phyloP scores from a whole-genome alignment of 2,797 vertebrate species.

The Ispidina lecontei region DNA sequence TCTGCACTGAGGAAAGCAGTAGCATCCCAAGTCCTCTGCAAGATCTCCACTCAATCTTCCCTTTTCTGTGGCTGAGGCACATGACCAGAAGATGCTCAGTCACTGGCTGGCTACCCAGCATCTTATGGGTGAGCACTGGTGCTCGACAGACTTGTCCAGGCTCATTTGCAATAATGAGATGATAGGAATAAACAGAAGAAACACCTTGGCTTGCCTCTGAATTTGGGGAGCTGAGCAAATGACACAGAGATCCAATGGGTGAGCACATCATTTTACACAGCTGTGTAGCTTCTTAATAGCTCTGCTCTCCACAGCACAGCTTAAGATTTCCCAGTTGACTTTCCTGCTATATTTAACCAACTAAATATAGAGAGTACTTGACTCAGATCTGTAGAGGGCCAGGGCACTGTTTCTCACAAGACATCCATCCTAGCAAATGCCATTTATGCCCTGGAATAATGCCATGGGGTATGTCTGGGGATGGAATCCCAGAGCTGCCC shows the following conservation, averaged over 20 bases:
- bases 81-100: background rate
- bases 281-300: slow-evolving; percentile 7
- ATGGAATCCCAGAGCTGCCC: background rate
- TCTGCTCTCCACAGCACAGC: background rate
- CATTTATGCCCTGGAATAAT: slow-evolving; percentile 12
- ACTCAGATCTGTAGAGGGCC: slow-evolving; percentile 42
- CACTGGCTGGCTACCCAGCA: background rate
- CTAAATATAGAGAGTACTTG: slow-evolving; percentile 53
- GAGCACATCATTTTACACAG: background rate
- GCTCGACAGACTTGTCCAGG: background rate
- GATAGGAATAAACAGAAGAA: background rate
- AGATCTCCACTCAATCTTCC: background rate
- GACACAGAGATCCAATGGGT: background rate
- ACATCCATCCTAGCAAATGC: background rate
- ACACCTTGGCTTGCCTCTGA: background rate
- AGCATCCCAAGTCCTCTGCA: background rate
- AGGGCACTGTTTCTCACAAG: slow-evolving; percentile 28
- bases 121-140: background rate
- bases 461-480: background rate
- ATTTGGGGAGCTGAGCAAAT: background rate
- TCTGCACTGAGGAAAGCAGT: slow-evolving; percentile 11
- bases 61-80: background rate
- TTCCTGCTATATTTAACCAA: slow-evolving; percentile 40
- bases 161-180: background rate
- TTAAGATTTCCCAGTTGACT: slow-evolving; percentile 35